A percentile compares a stretch with the other conserved stretches of the same genome.
Evolutionary conservation across 2,888 invertebrate species (phyloP).

Genomic region (Meteorus colon): DNA sequence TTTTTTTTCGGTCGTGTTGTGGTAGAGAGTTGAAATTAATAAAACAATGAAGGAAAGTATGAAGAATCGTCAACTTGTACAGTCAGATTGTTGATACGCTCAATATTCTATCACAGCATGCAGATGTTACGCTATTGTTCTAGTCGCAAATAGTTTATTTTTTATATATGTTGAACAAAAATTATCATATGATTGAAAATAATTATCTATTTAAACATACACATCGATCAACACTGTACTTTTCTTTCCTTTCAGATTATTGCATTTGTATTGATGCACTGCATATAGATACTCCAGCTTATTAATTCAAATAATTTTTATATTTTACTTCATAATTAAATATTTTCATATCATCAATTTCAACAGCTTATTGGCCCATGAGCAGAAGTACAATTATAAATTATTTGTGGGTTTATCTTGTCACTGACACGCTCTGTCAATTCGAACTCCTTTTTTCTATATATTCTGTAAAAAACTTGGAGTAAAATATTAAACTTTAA

Average conservation of each 20-base stretch:
- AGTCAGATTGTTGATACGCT: conserved; percentile 69
- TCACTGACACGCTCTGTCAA: not conserved
- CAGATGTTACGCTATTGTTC: conserved; percentile 47
- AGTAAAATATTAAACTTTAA: not conserved
- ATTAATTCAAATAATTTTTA: not conserved
- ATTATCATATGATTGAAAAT: not conserved
- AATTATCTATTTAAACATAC: not conserved
- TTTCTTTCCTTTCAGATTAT: not conserved
- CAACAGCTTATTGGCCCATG: not conserved
- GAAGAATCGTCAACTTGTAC: conserved; percentile 42
- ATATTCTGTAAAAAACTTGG: not conserved
- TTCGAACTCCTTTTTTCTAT: not conserved
- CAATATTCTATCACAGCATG: conserved; percentile 69
- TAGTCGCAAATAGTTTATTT: conserved; percentile 9
- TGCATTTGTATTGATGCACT: not conserved
- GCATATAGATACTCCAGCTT: not conserved
- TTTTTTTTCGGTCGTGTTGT: not conserved
- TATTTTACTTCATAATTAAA: not conserved
- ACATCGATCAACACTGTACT: conserved; percentile 3
- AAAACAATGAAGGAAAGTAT: not conserved
- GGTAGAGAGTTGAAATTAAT: not conserved
- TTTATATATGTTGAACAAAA: not conserved
- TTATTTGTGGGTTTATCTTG: not conserved
- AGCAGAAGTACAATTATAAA: not conserved
- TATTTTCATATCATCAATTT: not conserved